A percentile compares a stretch with the other conserved stretches of the same genome.
Conservation (phyloP, 2,113 vertebrate genomes). For the Corvus cornix region DNA sequence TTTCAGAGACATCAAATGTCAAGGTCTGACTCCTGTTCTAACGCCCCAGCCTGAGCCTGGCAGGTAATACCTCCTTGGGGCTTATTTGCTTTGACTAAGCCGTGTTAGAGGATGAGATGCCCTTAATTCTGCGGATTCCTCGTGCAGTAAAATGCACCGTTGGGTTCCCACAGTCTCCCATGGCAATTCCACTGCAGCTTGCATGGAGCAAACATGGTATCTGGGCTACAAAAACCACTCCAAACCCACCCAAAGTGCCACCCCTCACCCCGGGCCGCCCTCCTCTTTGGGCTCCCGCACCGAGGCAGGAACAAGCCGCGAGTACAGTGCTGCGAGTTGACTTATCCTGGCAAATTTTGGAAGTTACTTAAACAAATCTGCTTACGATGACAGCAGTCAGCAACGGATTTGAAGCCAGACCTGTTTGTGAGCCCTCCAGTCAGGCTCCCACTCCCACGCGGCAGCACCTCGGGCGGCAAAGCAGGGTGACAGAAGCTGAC, state of each 20-base stretch:
- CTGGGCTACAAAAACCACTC: neutral
- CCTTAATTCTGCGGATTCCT: neutral
- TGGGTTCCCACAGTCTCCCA: fast-evolving
- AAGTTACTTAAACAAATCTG: neutral
- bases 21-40: conserved; percentile 4
- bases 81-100: neutral
- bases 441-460: neutral
- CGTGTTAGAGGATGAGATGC: neutral
- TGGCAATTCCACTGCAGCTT: fast-evolving
- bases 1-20: conserved; percentile 35
- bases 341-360: neutral
- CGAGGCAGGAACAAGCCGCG: neutral
- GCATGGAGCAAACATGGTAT: fast-evolving
- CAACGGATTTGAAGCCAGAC: neutral
- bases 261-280: fast-evolving
- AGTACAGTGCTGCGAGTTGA: fast-evolving
- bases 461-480: neutral
- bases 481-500: neutral
- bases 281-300: fast-evolving
- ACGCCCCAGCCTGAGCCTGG: neutral
- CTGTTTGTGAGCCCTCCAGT: neutral
- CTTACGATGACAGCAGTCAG: neutral
- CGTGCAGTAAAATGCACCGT: fast-evolving
- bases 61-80: neutral
- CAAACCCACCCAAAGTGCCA: fast-evolving